These are phyloP conservation scores for Diploscapter pachys DNA, from an alignment of 1,140 invertebrate species.

Conservation along the genomic window DNA sequence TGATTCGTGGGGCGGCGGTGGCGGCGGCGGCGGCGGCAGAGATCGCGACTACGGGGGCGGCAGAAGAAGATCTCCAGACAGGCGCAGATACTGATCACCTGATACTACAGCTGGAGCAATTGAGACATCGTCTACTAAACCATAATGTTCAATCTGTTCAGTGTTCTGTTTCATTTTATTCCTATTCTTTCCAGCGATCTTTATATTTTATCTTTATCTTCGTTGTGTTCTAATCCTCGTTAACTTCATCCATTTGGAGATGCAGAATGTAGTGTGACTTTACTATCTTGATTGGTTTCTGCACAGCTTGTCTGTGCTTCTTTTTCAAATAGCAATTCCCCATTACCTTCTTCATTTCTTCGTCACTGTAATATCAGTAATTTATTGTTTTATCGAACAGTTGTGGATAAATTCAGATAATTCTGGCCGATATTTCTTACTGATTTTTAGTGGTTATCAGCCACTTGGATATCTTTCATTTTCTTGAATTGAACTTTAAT, in stretches of 20 bases:
- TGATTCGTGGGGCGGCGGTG: constrained; percentile 2
- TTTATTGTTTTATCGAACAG: background rate
- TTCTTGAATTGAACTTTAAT: too few species aligned
- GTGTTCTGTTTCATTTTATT: background rate
- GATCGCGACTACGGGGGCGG: background rate
- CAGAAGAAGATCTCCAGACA: background rate
- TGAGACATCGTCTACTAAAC: background rate
- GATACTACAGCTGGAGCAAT: too few species aligned
- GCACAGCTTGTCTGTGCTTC: too few species aligned
- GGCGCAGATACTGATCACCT: constrained; percentile 16
- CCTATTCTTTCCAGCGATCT: background rate
- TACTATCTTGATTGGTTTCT: too few species aligned
- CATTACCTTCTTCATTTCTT: background rate
- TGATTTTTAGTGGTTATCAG: too few species aligned
- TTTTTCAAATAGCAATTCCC: background rate
- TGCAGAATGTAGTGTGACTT: too few species aligned
- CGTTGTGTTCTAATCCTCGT: background rate
- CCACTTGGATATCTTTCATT: too few species aligned
- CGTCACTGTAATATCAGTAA: background rate
- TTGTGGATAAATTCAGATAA: too few species aligned
- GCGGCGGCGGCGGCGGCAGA: background rate
- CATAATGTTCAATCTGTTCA: background rate
- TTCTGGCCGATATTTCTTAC: too few species aligned
- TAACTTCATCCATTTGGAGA: background rate
- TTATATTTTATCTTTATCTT: constrained; percentile 3